Percentiles rank a stretch among this genome's conserved stretches.
phyloP scores from a whole-genome alignment of 1,140 invertebrate species.

The Dendroctonus ponderosae region DNA sequence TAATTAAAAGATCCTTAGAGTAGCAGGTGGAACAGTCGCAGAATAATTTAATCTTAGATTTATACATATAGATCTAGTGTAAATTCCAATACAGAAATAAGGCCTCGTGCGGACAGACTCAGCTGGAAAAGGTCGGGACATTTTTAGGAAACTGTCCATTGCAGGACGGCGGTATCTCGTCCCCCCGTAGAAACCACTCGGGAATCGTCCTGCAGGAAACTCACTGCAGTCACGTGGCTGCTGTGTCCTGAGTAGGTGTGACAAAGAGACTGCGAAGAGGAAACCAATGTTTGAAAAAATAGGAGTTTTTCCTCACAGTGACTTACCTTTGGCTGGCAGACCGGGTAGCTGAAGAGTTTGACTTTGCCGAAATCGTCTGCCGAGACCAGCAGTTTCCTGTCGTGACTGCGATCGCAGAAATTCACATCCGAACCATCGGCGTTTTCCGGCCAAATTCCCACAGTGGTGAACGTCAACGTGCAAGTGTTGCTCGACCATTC shows the following conservation, averaged over 20 bases:
- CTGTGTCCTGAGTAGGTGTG: constrained; percentile 83
- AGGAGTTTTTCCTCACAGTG: not conserved
- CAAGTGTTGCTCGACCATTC: constrained; percentile 81
- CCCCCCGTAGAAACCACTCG: constrained; percentile 82
- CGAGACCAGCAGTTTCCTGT: constrained; percentile 70
- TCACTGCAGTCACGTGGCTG: constrained; percentile 84
- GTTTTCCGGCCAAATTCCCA: constrained; percentile 88
- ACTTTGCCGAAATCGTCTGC: constrained; percentile 93
- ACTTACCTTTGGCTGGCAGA: constrained; percentile 75
- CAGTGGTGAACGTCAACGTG: constrained; percentile 73
- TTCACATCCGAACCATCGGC: constrained; percentile 92
- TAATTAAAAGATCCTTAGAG: too few species aligned
- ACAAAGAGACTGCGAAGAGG: constrained; percentile 69
- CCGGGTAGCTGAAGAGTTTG: constrained; percentile 82
- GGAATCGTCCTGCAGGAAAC: constrained; percentile 79
- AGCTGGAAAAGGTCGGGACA: not conserved
- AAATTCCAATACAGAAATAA: too few species aligned
- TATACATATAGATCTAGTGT: too few species aligned
- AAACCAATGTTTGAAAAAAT: not conserved
- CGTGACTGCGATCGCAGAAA: constrained; percentile 67
- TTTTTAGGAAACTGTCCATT: constrained; percentile 72
- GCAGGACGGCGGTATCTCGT: constrained; percentile 81
- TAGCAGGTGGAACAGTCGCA: too few species aligned
- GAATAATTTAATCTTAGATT: too few species aligned
- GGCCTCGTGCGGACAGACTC: too few species aligned